These are phyloP conservation scores for Phainopepla nitens DNA, from an alignment of 2,113 vertebrate genomes.

Conservation along the genomic window DNA sequence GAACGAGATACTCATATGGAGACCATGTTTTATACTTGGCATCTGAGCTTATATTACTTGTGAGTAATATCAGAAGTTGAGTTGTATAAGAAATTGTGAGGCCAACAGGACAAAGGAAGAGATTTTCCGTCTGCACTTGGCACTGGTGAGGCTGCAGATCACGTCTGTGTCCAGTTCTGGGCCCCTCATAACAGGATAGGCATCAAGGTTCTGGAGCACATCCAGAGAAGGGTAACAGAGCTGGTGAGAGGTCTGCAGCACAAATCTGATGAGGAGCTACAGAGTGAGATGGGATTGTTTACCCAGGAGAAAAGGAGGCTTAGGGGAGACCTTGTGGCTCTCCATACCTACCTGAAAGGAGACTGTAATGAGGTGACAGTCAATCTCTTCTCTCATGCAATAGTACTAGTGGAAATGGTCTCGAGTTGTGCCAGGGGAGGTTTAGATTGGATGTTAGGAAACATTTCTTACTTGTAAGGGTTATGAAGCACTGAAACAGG, in stretches of 20 bases:
- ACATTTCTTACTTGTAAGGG: background rate
- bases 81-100: background rate
- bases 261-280: background rate
- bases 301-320: background rate
- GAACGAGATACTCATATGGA: background rate
- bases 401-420: background rate
- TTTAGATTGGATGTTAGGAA: background rate
- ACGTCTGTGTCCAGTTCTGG: background rate
- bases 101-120: background rate
- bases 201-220: background rate
- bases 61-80: background rate
- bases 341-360: background rate
- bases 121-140: accelerated
- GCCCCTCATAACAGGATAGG: background rate
- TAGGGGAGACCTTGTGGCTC: background rate
- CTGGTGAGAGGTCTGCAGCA: background rate
- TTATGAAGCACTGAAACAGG: background rate
- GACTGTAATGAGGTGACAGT: background rate
- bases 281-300: background rate
- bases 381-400: background rate
- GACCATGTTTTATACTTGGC: background rate
- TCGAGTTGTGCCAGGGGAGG: background rate
- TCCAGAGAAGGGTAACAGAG: background rate
- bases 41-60: background rate
- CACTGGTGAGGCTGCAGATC: accelerated